Evolutionary conservation across 2,888 invertebrate genomes (phyloP).

Genomic region (Ditylenchus weischeri): DNA sequence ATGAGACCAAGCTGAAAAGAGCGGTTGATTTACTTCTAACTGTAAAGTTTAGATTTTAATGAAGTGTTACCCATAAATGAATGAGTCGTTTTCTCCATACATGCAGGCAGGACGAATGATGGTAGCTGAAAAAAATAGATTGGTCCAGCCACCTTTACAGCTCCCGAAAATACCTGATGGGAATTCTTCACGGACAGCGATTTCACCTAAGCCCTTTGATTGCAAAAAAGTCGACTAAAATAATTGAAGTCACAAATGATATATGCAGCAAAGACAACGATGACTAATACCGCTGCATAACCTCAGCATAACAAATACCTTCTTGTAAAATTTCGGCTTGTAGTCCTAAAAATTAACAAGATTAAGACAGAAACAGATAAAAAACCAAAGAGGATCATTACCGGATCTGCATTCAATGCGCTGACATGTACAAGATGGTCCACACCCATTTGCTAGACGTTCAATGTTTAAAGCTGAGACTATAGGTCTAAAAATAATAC

Average conservation of each 20-base stretch:
- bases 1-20: conserved; percentile 33
- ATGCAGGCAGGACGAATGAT: conserved; percentile 88
- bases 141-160: too few relatives aligned
- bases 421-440: too few relatives aligned
- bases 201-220: conserved; percentile 76
- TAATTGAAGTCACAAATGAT: too few relatives aligned
- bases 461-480: conserved; percentile 67
- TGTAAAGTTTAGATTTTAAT: too few relatives aligned
- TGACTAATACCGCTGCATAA: too few relatives aligned
- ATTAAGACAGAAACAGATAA: too few relatives aligned
- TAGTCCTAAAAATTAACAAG: neutral
- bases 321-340: conserved; percentile 5
- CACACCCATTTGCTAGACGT: conserved; percentile 84
- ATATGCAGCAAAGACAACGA: neutral
- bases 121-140: conserved; percentile 69
- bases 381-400: too few relatives aligned
- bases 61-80: too few relatives aligned
- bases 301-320: too few relatives aligned
- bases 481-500: neutral
- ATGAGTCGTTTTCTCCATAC: conserved; percentile 75
- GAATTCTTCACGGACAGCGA: conserved; percentile 86
- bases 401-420: too few relatives aligned
- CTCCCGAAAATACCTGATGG: too few relatives aligned
- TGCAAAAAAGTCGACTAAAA: conserved; percentile 66
- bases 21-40: conserved; percentile 72